These are phyloP conservation scores for Pycnomerus fuliginosus DNA, from an alignment of 2,888 invertebrate species.

Conservation along the genomic window DNA sequence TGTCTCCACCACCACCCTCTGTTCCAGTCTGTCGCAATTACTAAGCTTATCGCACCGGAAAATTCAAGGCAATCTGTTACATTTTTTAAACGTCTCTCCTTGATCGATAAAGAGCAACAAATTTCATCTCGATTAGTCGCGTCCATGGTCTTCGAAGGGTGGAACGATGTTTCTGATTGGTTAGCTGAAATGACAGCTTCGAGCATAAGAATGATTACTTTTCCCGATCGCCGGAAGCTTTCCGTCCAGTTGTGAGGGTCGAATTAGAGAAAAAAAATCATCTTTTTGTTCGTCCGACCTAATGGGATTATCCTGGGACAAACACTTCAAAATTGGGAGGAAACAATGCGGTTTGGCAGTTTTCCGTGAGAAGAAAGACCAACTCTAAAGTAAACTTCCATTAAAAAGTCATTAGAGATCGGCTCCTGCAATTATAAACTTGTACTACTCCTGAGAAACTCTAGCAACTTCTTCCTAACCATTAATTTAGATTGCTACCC, in stretches of 20 bases:
- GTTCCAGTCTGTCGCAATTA: slow-evolving; percentile 29
- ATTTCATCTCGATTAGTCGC: slow-evolving; percentile 13
- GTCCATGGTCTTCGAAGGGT: slow-evolving; percentile 13
- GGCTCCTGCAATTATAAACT: slow-evolving; percentile 63
- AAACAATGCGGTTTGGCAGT: too few relatives aligned
- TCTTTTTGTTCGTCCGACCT: too few relatives aligned
- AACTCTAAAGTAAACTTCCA: too few relatives aligned
- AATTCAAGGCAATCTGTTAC: slow-evolving; percentile 40
- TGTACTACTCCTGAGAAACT: slow-evolving; percentile 39
- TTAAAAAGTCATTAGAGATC: slow-evolving; percentile 70
- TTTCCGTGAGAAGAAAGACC: too few relatives aligned
- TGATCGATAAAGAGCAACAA: slow-evolving; percentile 10
- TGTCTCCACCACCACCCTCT: slow-evolving; percentile 28
- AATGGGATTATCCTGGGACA: too few relatives aligned
- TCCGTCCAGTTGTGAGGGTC: slow-evolving; percentile 28
- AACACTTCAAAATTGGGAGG: too few relatives aligned
- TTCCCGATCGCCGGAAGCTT: slow-evolving; percentile 27
- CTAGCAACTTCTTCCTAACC: too few relatives aligned
- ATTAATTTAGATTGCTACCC: too few relatives aligned
- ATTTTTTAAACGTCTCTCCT: too few relatives aligned
- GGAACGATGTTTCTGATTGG: slow-evolving; percentile 7
- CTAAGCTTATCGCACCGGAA: slow-evolving; percentile 35
- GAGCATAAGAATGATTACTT: slow-evolving; percentile 37
- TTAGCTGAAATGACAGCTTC: slow-evolving; percentile 30
- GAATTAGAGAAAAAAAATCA: too few relatives aligned